Percentiles rank a stretch among this genome's conserved stretches.
Evolutionary conservation across 2,888 invertebrate genomes (phyloP).

Genomic region (Trichacis sp.): DNA sequence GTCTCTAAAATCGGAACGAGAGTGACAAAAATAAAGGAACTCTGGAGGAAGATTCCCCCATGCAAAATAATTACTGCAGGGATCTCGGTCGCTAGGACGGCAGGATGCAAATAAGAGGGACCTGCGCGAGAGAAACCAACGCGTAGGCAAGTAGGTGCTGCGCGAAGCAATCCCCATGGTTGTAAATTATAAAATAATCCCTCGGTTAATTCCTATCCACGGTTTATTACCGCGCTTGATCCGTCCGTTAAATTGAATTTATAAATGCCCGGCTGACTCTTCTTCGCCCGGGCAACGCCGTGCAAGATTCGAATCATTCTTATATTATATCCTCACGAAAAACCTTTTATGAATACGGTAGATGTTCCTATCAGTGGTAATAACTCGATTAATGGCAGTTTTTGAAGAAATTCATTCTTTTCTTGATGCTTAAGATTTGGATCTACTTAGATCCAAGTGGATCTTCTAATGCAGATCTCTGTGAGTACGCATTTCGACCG

Average conservation of each 20-base stretch:
- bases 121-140: constrained; percentile 42
- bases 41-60: constrained; percentile 48
- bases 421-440: too few species aligned
- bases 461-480: too few species aligned
- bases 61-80: constrained; percentile 54
- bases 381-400: too few species aligned
- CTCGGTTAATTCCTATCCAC: constrained; percentile 61
- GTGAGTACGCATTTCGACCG: too few species aligned
- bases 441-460: too few species aligned
- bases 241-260: constrained; percentile 60
- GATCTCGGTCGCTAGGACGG: constrained; percentile 48
- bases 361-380: too few species aligned
- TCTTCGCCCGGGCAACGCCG: constrained; percentile 2
- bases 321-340: too few species aligned
- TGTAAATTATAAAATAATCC: constrained; percentile 65
- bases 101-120: constrained; percentile 55
- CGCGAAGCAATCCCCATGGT: constrained; percentile 52
- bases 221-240: constrained; percentile 58
- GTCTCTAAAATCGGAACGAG: constrained; percentile 20
- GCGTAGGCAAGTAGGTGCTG: constrained; percentile 37
- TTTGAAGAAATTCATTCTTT: too few species aligned
- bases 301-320: not conserved
- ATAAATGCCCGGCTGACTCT: constrained; percentile 44
- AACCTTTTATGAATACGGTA: too few species aligned
- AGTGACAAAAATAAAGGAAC: constrained; percentile 39